phyloP scores from a whole-genome alignment of 1,140 invertebrate species.

The Formica exsecta region DNA sequence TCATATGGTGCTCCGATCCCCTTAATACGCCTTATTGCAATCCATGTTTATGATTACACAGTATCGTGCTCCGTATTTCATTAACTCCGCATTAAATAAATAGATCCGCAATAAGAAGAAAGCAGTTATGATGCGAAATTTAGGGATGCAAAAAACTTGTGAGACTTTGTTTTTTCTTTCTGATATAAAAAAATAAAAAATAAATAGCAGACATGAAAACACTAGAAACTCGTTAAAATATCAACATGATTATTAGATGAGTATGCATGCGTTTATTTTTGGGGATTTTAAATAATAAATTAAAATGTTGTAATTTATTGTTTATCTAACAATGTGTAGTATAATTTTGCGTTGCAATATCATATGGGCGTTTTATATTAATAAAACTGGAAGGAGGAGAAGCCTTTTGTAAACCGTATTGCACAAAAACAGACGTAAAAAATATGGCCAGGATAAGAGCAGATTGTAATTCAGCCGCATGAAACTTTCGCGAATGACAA shows the following conservation, averaged over 20 bases:
- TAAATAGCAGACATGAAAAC: neutral
- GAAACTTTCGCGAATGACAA: conserved; percentile 45
- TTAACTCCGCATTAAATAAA: neutral
- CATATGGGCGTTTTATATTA: conserved; percentile 13
- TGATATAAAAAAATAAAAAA: neutral
- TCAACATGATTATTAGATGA: neutral
- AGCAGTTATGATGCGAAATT: neutral
- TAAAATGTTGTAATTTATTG: neutral
- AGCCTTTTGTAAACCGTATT: conserved; percentile 8
- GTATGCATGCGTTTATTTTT: neutral
- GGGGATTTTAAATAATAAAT: neutral
- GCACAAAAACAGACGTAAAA: neutral
- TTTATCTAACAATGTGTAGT: neutral
- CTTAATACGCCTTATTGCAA: neutral
- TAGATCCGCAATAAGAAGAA: neutral
- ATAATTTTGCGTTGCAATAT: neutral
- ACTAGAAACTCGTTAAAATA: neutral
- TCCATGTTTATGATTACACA: neutral
- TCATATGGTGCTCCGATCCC: neutral
- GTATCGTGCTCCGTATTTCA: neutral
- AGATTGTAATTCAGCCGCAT: conserved; percentile 35
- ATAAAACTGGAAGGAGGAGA: neutral
- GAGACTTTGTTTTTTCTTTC: neutral
- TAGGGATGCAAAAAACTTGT: neutral
- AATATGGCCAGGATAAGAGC: conserved; percentile 10